phyloP scores from a whole-genome alignment of 2,797 vertebrate species.

The Yasuhikotakia modesta region DNA sequence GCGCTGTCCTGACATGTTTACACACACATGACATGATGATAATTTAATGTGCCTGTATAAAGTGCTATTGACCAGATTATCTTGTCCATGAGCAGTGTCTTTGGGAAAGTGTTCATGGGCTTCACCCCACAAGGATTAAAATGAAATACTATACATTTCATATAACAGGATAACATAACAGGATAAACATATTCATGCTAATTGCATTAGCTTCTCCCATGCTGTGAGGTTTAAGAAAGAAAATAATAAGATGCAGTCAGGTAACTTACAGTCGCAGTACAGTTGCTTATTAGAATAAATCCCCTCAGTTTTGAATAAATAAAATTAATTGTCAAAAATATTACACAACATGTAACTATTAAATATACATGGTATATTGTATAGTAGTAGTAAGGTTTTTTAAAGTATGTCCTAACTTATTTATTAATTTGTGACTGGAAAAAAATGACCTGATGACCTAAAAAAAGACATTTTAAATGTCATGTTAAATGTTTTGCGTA shows the following conservation, averaged over 20 bases:
- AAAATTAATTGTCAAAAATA: neutral
- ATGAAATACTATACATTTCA: neutral
- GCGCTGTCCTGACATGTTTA: constrained; percentile 13
- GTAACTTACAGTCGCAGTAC: no score
- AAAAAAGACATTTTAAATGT: no score
- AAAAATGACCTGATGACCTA: no score
- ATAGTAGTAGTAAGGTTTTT: no score
- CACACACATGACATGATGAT: neutral
- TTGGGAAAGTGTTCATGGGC: neutral
- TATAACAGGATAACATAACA: neutral
- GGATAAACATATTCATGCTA: neutral
- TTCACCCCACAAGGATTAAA: neutral
- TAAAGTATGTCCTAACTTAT: neutral
- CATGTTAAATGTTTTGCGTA: no score
- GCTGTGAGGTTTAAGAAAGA: no score
- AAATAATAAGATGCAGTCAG: no score
- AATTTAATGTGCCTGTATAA: neutral
- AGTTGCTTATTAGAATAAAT: no score
- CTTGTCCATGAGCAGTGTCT: neutral
- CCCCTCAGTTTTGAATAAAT: no score
- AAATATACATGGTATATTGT: neutral
- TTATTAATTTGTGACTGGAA: no score
- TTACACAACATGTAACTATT: neutral
- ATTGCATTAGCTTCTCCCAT: no score
- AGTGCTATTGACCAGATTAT: neutral